These are phyloP conservation scores for Tromatobia lineatoria DNA, from an alignment of 2,888 invertebrate species.

Conservation along the genomic window DNA sequence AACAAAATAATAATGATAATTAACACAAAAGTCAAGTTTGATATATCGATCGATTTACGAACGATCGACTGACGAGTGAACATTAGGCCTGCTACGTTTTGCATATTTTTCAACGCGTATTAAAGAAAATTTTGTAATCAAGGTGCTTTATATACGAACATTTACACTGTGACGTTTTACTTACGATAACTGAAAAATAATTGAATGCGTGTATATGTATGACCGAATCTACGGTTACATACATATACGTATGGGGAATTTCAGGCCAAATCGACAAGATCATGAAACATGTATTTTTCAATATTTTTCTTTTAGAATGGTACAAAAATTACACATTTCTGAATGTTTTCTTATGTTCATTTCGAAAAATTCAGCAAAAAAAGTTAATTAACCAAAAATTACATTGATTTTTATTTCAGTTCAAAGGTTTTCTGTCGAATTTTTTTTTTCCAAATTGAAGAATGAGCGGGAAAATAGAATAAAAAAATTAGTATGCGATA, in stretches of 20 bases:
- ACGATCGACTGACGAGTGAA: slow-evolving; percentile 51
- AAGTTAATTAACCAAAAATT: too few relatives aligned
- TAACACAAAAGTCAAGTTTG: slow-evolving; percentile 48
- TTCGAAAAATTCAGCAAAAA: too few relatives aligned
- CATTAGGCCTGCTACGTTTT: slow-evolving; percentile 73
- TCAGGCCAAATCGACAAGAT: neutral
- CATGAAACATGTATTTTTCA: too few relatives aligned
- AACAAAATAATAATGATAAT: slow-evolving; percentile 41
- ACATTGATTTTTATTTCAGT: too few relatives aligned
- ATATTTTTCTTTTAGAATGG: slow-evolving; percentile 40
- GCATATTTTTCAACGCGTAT: slow-evolving; percentile 76
- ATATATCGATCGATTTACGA: slow-evolving; percentile 36
- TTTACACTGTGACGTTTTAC: slow-evolving; percentile 71
- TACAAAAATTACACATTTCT: too few relatives aligned
- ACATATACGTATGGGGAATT: slow-evolving; percentile 29
- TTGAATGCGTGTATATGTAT: slow-evolving; percentile 76
- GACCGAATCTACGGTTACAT: slow-evolving; percentile 74
- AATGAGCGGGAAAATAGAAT: too few relatives aligned
- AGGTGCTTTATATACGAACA: slow-evolving; percentile 80
- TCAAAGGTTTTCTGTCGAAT: too few relatives aligned
- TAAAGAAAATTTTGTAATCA: slow-evolving; percentile 77
- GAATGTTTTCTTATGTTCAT: too few relatives aligned
- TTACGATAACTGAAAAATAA: slow-evolving; percentile 65
- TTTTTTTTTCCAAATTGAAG: too few relatives aligned
- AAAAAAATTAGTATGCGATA: too few relatives aligned